Evolutionary conservation across 2,888 invertebrate genomes (phyloP).

Genomic region (Stictocephala bisonia): DNA sequence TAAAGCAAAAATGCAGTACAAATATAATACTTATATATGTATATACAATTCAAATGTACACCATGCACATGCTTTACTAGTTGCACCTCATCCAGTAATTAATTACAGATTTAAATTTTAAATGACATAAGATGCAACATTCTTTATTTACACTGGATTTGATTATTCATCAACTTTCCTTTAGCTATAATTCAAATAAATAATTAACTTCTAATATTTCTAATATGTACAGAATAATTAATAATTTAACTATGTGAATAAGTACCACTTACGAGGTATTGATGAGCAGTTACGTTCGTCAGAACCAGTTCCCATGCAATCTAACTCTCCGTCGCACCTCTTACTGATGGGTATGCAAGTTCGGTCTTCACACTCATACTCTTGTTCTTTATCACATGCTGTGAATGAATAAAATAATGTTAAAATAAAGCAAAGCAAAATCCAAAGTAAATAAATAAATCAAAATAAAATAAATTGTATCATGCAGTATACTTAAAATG

Average conservation of each 20-base stretch:
- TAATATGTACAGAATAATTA: too few species aligned
- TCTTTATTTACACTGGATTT: too few species aligned
- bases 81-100: too few species aligned
- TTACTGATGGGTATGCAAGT: constrained; percentile 71
- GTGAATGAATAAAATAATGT: not conserved
- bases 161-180: too few species aligned
- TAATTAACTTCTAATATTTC: too few species aligned
- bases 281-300: constrained; percentile 69
- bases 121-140: too few species aligned
- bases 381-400: constrained; percentile 11
- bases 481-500: not conserved
- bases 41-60: constrained; percentile 22
- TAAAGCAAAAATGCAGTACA: too few species aligned
- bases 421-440: not conserved
- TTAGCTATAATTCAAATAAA: too few species aligned
- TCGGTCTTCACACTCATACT: constrained; percentile 71
- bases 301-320: constrained; percentile 70
- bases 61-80: constrained; percentile 3
- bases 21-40: too few species aligned
- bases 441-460: not conserved
- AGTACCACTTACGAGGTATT: constrained; percentile 6
- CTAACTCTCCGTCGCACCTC: constrained; percentile 69
- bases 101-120: too few species aligned
- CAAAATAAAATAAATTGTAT: not conserved
- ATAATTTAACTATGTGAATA: too few species aligned